A percentile compares a stretch with the other conserved stretches of the same genome.
Conservation (phyloP, 2,113 vertebrate species). For the Toxotes chatareus region DNA sequence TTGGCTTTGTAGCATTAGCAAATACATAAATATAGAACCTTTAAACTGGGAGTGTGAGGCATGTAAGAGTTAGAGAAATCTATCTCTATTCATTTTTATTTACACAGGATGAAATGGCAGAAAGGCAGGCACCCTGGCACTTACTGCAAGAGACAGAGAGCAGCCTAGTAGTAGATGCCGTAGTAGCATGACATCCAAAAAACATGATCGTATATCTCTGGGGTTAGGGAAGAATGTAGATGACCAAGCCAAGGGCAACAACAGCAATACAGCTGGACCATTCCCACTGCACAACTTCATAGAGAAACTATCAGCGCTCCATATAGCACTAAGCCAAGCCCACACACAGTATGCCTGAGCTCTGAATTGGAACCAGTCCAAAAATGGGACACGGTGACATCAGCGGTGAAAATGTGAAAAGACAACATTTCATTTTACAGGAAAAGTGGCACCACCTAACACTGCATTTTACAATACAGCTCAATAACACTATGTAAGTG, state of each 20-base stretch:
- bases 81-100: constrained; percentile 26
- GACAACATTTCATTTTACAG: constrained; percentile 13
- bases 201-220: constrained; percentile 55
- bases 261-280: constrained; percentile 22
- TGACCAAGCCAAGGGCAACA: constrained; percentile 58
- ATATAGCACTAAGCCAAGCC: constrained; percentile 4
- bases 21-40: too few species aligned
- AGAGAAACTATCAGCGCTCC: constrained; percentile 38
- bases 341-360: constrained; percentile 17
- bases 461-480: constrained; percentile 13
- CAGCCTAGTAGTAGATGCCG: constrained; percentile 24
- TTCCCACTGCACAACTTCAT: constrained; percentile 23
- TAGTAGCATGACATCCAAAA: constrained; percentile 36
- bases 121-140: constrained; percentile 1
- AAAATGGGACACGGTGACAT: not conserved
- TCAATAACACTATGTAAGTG: not conserved
- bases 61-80: constrained; percentile 27
- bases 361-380: constrained; percentile 19
- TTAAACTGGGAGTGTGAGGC: constrained; percentile 23
- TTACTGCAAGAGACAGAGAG: not conserved
- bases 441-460: constrained; percentile 3
- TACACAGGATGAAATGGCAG: constrained; percentile 27
- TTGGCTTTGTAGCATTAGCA: too few species aligned
- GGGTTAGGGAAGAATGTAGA: constrained; percentile 53
- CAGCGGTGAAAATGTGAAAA: constrained; percentile 14